Evolutionary conservation across 2,888 invertebrate genomes (phyloP).

Genomic region (Philereme vetulata): DNA sequence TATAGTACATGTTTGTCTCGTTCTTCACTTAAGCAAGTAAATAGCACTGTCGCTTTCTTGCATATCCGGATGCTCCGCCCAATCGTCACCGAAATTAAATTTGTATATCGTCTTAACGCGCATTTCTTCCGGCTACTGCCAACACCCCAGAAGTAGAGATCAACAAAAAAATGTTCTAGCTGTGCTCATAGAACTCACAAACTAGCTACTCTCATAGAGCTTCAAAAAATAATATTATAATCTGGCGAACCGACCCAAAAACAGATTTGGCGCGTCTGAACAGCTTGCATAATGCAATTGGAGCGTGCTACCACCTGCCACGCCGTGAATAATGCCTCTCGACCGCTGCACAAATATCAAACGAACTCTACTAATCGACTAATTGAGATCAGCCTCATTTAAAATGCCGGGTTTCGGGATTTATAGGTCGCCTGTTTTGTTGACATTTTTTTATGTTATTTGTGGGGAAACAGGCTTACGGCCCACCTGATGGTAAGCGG

Average conservation of each 20-base stretch:
- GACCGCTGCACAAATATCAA: conserved; percentile 37
- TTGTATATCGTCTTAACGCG: no score
- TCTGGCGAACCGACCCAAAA: conserved; percentile 62
- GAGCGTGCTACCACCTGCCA: conserved; percentile 67
- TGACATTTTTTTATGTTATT: no score
- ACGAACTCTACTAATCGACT: conserved; percentile 35
- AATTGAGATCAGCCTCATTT: conserved; percentile 34
- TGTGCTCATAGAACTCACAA: not conserved
- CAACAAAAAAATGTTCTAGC: no score
- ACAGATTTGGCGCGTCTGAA: conserved; percentile 56
- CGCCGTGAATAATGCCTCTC: conserved; percentile 51
- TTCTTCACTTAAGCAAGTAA: no score
- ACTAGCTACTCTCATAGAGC: conserved; percentile 15
- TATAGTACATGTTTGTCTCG: no score
- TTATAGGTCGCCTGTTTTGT: conserved; percentile 3
- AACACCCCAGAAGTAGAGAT: no score
- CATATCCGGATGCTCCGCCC: no score
- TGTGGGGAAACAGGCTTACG: no score
- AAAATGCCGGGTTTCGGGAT: conserved; percentile 12
- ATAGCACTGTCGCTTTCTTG: no score
- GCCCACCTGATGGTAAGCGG: no score
- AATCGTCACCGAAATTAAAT: no score
- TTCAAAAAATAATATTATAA: conserved; percentile 37
- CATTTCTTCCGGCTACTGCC: no score
- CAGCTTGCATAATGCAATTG: conserved; percentile 73